A percentile compares a stretch with the other conserved stretches of the same genome.
Evolutionary conservation across 2,888 invertebrate genomes (phyloP).

Genomic region (Aporophyla nigra): DNA sequence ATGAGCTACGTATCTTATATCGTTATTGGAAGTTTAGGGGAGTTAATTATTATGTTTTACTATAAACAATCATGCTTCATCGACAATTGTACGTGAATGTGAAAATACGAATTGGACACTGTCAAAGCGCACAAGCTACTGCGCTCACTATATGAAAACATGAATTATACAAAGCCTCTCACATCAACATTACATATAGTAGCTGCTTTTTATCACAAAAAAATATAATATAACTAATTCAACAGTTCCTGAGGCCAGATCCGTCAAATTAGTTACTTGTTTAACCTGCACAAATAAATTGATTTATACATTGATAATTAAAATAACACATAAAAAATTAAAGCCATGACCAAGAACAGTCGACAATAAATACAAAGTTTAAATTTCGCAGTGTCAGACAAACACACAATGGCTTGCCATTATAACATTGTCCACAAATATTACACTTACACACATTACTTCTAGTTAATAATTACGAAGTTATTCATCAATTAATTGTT

Average conservation of each 20-base stretch:
- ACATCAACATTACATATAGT: slow-evolving; percentile 46
- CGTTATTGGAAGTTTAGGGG: slow-evolving; percentile 25
- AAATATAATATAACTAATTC: slow-evolving; percentile 44
- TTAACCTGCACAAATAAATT: slow-evolving; percentile 19
- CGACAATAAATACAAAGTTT: slow-evolving; percentile 57
- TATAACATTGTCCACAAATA: slow-evolving; percentile 53
- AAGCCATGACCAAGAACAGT: slow-evolving; percentile 79
- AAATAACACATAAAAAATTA: slow-evolving; percentile 72
- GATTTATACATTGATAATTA: slow-evolving; percentile 21
- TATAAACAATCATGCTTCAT: slow-evolving; percentile 26
- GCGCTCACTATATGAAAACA: slow-evolving; percentile 29
- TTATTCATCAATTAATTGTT: slow-evolving; percentile 70
- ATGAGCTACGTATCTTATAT: slow-evolving; percentile 25
- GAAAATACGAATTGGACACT: slow-evolving; percentile 18
- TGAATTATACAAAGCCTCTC: slow-evolving; percentile 51
- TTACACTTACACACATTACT: slow-evolving; percentile 66
- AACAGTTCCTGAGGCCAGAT: slow-evolving; percentile 15
- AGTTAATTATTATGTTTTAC: slow-evolving; percentile 9
- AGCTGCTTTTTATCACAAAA: slow-evolving; percentile 66
- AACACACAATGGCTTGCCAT: slow-evolving; percentile 40
- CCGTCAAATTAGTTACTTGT: slow-evolving; percentile 5
- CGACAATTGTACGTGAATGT: background rate
- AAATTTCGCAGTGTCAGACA: slow-evolving; percentile 32
- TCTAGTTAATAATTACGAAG: slow-evolving; percentile 69
- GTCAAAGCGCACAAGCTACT: slow-evolving; percentile 37